Percentiles rank a stretch among this genome's conserved stretches.
Evolutionary conservation across 2,113 vertebrate species (phyloP).

Genomic region (Aegithalos caudatus): DNA sequence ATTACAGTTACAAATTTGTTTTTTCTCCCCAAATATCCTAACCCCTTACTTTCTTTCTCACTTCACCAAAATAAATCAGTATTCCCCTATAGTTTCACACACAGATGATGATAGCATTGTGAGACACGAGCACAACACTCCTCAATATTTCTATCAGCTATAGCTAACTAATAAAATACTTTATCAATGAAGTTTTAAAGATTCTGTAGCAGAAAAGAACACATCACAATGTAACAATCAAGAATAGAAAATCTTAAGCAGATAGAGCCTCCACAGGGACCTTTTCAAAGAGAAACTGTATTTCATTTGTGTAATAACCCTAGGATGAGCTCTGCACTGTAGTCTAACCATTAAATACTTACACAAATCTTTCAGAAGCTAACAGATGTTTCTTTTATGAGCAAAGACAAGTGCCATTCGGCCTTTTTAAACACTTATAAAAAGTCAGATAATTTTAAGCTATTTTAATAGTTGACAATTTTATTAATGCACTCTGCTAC

Average conservation of each 20-base stretch:
- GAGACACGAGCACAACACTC: background rate
- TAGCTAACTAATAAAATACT: background rate
- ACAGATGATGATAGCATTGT: background rate
- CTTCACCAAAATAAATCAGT: background rate
- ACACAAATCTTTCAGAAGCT: conserved; percentile 23
- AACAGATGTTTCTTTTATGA: conserved; percentile 58
- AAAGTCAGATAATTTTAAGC: conserved; percentile 52
- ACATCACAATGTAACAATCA: background rate
- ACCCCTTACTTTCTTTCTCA: background rate
- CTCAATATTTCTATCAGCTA: background rate
- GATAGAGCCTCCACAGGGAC: background rate
- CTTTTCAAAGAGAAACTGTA: background rate
- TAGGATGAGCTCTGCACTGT: background rate
- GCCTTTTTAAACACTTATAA: conserved; percentile 49
- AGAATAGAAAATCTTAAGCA: background rate
- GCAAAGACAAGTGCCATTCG: conserved; percentile 37
- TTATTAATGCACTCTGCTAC: conserved; percentile 45
- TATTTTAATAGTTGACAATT: conserved; percentile 62
- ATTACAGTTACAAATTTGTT: background rate
- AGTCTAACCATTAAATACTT: background rate
- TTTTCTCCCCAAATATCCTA: background rate
- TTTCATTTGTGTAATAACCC: background rate
- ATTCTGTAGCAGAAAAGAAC: background rate
- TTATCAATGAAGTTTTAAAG: background rate
- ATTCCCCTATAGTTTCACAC: background rate